Conservation (phyloP, 2,797 vertebrate species). For the Oreonectes daqikongensis region DNA sequence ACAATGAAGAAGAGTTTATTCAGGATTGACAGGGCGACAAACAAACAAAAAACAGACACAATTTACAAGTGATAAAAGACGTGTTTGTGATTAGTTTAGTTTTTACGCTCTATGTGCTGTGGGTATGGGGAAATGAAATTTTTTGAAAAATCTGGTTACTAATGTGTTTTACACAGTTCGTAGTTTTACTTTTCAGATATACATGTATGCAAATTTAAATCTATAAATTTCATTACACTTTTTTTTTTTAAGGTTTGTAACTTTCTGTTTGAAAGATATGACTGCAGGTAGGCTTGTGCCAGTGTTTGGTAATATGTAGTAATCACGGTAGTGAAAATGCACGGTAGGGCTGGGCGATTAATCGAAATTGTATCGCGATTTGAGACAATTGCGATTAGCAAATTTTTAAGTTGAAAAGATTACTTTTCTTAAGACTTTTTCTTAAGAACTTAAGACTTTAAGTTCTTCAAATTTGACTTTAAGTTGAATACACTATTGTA, state of each 20-base stretch:
- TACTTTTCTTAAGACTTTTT: too few species aligned
- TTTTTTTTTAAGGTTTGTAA: too few species aligned
- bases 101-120: not conserved
- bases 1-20: slow-evolving; percentile 3
- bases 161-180: not conserved
- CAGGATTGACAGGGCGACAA: not conserved
- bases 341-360: too few species aligned
- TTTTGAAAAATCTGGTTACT: not conserved
- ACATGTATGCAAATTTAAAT: not conserved
- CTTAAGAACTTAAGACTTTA: too few species aligned
- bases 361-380: too few species aligned
- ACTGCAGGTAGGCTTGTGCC: too few species aligned
- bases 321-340: too few species aligned
- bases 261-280: not conserved
- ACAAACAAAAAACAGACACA: not conserved
- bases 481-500: too few species aligned
- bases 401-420: too few species aligned
- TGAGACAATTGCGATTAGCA: too few species aligned
- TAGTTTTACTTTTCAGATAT: not conserved
- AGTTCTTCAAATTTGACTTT: too few species aligned
- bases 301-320: too few species aligned
- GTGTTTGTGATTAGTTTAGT: not conserved
- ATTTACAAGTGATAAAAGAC: not conserved
- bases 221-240: not conserved
- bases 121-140: not conserved